Evolutionary conservation across 2,888 invertebrate genomes (phyloP).

Genomic region (Gymnocheta viridis): DNA sequence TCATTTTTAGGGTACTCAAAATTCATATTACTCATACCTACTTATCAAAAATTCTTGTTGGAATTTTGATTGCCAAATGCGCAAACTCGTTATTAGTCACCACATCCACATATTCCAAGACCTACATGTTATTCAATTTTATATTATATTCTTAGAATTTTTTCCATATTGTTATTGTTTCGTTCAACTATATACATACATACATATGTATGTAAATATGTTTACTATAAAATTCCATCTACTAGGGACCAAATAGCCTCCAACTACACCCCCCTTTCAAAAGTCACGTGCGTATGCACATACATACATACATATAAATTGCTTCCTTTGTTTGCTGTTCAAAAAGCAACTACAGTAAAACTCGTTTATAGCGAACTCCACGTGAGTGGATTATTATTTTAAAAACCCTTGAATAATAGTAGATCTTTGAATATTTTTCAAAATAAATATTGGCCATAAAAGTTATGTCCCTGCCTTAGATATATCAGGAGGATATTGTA

Average conservation of each 20-base stretch:
- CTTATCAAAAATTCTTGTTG: constrained; percentile 1
- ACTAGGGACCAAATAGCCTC: neutral
- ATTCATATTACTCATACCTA: neutral
- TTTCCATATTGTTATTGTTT: constrained; percentile 45
- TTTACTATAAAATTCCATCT: constrained; percentile 53
- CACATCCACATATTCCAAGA: constrained; percentile 44
- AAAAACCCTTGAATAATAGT: too few species aligned
- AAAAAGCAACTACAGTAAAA: neutral
- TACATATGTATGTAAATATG: too few species aligned
- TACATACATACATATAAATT: neutral
- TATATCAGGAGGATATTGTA: too few species aligned
- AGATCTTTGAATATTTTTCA: too few species aligned
- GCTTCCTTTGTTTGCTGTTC: neutral
- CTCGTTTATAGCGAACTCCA: too few species aligned
- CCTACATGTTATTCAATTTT: neutral
- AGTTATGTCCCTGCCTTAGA: too few species aligned
- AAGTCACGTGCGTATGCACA: constrained; percentile 49
- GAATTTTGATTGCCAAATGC: constrained; percentile 41
- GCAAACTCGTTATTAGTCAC: constrained; percentile 62
- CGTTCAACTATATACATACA: constrained; percentile 40
- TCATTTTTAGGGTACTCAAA: neutral
- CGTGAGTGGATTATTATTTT: too few species aligned
- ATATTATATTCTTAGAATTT: constrained; percentile 1
- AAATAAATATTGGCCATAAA: too few species aligned
- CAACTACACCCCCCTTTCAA: neutral